phyloP scores from a whole-genome alignment of 2,888 invertebrate genomes.

The Diaperis boleti region DNA sequence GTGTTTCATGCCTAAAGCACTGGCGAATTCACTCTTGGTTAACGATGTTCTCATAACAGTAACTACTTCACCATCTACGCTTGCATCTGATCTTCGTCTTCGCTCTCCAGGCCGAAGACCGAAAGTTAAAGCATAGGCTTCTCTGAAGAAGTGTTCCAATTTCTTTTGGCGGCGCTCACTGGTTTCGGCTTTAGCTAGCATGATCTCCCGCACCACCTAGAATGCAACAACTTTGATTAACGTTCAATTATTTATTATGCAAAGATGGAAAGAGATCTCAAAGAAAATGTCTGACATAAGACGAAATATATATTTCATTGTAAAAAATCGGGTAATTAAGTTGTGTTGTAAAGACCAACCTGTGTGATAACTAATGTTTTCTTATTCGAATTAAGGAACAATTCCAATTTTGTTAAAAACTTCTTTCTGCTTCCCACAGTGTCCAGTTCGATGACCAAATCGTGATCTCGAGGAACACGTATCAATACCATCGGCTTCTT shows the following conservation, averaged over 20 bases:
- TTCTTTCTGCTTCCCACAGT: constrained; percentile 83
- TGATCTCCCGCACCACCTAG: constrained; percentile 83
- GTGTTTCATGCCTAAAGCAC: constrained; percentile 94
- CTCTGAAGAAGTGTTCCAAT: constrained; percentile 95
- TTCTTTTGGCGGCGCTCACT: constrained; percentile 92
- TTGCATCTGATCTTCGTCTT: constrained; percentile 78
- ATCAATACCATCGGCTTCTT: constrained; percentile 86
- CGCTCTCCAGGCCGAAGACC: constrained; percentile 90
- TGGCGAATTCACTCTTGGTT: constrained; percentile 93
- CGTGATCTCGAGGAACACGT: constrained; percentile 89
- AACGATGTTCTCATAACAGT: constrained; percentile 94
- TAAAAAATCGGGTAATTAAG: too few relatives aligned
- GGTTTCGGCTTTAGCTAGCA: constrained; percentile 93
- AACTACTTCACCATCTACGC: constrained; percentile 82
- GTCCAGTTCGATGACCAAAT: constrained; percentile 92
- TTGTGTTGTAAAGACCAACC: too few relatives aligned
- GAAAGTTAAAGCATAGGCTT: constrained; percentile 94
- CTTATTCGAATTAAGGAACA: constrained; percentile 85
- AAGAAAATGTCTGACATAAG: too few relatives aligned
- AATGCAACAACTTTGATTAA: constrained; percentile 45
- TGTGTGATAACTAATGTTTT: constrained; percentile 80
- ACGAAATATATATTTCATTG: too few relatives aligned
- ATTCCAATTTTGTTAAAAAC: constrained; percentile 88
- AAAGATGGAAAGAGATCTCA: too few relatives aligned
- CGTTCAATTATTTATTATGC: too few relatives aligned